Percentiles rank a stretch among this genome's conserved stretches.
Evolutionary conservation across 2,888 invertebrate genomes (phyloP).

Genomic region (Caenorhabditis sp.): DNA sequence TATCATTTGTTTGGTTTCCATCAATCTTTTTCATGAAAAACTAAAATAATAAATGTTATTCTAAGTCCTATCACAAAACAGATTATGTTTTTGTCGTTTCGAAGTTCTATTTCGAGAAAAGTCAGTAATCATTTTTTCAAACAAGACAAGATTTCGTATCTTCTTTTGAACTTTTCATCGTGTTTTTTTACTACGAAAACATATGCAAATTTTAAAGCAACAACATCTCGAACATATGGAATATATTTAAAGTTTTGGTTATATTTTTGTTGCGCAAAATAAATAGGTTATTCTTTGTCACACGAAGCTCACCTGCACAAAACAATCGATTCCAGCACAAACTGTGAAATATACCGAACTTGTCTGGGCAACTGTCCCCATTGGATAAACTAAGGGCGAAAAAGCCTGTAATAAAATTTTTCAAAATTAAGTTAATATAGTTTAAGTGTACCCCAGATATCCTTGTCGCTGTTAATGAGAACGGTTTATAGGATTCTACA

Average conservation of each 20-base stretch:
- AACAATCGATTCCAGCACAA: conserved; percentile 70
- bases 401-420: conserved; percentile 43
- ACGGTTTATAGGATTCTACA: conserved; percentile 54
- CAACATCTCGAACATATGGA: no score
- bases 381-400: conserved; percentile 64
- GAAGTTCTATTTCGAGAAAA: no score
- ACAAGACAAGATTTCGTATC: background rate
- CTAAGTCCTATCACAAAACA: background rate
- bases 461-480: conserved; percentile 57
- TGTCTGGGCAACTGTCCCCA: conserved; percentile 70
- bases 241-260: no score
- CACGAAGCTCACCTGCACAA: conserved; percentile 59
- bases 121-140: background rate
- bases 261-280: background rate
- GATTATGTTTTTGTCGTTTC: background rate
- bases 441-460: conserved; percentile 32
- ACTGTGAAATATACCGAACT: conserved; percentile 71
- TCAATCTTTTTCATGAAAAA: no score
- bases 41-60: no score
- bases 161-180: background rate
- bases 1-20: no score
- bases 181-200: no score
- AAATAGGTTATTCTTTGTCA: background rate
- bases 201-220: no score
- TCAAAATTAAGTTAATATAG: background rate